A percentile compares a stretch with the other conserved stretches of the same genome.
Conservation (phyloP, 2,797 vertebrate genomes). For the Pteronotus mesoamericanus region DNA sequence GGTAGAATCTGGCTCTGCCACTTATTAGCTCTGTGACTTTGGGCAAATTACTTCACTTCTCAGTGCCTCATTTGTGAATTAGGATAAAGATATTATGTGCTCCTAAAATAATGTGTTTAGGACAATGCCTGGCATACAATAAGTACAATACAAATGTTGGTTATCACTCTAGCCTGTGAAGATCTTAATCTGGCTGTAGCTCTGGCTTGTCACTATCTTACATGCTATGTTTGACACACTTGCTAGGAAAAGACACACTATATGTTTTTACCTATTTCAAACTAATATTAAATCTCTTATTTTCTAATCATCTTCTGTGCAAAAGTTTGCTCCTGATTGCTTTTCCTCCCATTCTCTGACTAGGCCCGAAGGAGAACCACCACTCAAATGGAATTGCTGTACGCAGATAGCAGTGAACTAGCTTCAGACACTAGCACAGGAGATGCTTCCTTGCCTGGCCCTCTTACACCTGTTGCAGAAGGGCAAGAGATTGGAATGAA, state of each 20-base stretch:
- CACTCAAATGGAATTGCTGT: constrained; percentile 97
- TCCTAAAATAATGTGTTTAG: neutral
- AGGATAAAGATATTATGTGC: neutral
- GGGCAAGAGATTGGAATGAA: constrained; percentile 81
- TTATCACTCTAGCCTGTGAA: neutral
- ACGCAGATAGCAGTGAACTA: constrained; percentile 90
- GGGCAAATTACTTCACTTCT: neutral
- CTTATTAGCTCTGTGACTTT: neutral
- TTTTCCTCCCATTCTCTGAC: constrained; percentile 57
- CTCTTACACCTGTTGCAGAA: constrained; percentile 84
- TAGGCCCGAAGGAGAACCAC: constrained; percentile 95
- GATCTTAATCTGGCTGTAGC: neutral
- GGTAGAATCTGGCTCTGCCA: neutral
- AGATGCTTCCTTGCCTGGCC: constrained; percentile 82
- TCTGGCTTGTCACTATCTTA: constrained; percentile 6
- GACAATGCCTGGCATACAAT: neutral
- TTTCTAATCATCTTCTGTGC: neutral
- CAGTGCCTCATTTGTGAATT: neutral
- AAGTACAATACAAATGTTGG: neutral
- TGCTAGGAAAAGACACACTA: constrained; percentile 40
- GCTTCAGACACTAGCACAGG: constrained; percentile 84
- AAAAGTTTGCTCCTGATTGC: constrained; percentile 48
- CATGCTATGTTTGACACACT: neutral
- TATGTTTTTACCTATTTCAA: constrained; percentile 43
- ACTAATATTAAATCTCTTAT: constrained; percentile 44